Percentiles rank a stretch among this genome's conserved stretches.
Evolutionary conservation across 2,888 invertebrate genomes (phyloP).

Genomic region (Sphaerophoria rueppellii): DNA sequence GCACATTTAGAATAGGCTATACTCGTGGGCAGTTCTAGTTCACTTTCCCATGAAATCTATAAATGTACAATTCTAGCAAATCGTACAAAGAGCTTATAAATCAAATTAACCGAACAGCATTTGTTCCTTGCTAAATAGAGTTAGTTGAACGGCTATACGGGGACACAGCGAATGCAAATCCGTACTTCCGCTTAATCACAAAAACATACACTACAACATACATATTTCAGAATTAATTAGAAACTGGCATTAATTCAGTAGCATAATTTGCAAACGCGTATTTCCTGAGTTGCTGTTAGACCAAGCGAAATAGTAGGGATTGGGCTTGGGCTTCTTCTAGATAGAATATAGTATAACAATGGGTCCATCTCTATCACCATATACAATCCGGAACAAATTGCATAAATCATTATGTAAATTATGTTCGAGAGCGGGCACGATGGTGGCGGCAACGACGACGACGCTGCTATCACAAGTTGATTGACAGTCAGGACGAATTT

Average conservation of each 20-base stretch:
- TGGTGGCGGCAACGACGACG: too few species aligned
- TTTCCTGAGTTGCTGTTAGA: slow-evolving; percentile 41
- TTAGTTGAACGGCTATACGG: neutral
- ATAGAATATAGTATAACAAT: neutral
- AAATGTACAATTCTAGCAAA: slow-evolving; percentile 9
- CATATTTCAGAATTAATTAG: slow-evolving; percentile 50
- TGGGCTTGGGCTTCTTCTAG: slow-evolving; percentile 2
- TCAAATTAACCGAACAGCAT: slow-evolving; percentile 4
- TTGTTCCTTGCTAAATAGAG: neutral
- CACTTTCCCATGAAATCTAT: too few species aligned
- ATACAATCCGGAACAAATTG: slow-evolving; percentile 44
- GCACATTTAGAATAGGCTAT: too few species aligned
- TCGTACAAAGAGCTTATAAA: slow-evolving; percentile 12
- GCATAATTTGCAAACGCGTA: slow-evolving; percentile 63
- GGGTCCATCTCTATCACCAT: neutral
- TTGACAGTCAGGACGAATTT: slow-evolving; percentile 48
- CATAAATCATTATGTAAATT: slow-evolving; percentile 68
- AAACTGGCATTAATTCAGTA: slow-evolving; percentile 65
- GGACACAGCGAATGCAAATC: slow-evolving; percentile 1
- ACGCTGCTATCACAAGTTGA: slow-evolving; percentile 40
- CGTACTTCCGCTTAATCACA: too few species aligned
- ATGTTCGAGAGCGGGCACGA: slow-evolving; percentile 34
- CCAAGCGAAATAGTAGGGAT: neutral
- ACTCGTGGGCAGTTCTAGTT: neutral
- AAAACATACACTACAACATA: neutral